Conservation (phyloP, 2,888 invertebrate genomes). For the Rhagonycha lutea region DNA sequence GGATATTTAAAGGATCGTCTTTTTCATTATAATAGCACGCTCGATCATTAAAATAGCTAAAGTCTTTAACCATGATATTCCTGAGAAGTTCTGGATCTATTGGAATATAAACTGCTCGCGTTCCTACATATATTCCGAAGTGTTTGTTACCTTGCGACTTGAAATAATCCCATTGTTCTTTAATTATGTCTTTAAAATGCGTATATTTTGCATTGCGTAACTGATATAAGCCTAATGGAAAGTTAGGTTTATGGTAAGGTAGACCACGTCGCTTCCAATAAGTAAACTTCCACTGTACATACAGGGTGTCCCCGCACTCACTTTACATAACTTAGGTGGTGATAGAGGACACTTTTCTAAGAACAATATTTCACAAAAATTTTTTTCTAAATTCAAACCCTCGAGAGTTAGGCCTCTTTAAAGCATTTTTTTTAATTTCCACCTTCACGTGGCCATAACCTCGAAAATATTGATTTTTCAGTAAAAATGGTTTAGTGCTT, state of each 20-base stretch:
- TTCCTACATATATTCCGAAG: not conserved
- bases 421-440: too few relatives aligned
- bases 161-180: not conserved
- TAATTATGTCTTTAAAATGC: not conserved
- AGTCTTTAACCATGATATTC: slow-evolving; percentile 61
- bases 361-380: too few relatives aligned
- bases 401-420: too few relatives aligned
- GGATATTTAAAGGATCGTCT: slow-evolving; percentile 60
- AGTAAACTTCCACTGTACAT: not conserved
- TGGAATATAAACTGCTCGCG: not conserved
- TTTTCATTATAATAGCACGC: slow-evolving; percentile 61
- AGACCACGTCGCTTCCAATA: not conserved
- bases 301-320: too few relatives aligned
- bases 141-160: slow-evolving; percentile 1
- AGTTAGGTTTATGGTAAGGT: not conserved
- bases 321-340: too few relatives aligned
- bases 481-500: too few relatives aligned
- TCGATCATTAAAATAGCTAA: slow-evolving; percentile 62
- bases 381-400: too few relatives aligned
- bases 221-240: not conserved
- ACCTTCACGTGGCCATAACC: too few relatives aligned
- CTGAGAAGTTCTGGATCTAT: slow-evolving; percentile 4
- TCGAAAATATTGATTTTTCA: too few relatives aligned
- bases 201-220: too few relatives aligned
- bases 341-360: too few relatives aligned